Conservation (phyloP, 2,113 vertebrate species). For the Empidonax traillii region DNA sequence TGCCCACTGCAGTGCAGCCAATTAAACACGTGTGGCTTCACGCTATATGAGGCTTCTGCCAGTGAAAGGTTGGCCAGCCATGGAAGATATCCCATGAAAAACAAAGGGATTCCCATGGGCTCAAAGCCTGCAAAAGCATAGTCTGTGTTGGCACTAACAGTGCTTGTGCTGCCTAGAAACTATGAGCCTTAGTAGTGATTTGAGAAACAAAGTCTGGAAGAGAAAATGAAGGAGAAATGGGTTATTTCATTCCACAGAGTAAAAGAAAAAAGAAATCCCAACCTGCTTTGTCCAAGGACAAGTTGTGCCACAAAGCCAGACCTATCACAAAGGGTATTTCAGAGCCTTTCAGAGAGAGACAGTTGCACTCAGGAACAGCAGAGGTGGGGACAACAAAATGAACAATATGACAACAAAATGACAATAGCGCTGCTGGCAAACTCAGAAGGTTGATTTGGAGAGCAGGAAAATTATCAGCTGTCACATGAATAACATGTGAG, state of each 20-base stretch:
- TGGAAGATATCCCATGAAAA: background rate
- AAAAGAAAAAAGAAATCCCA: background rate
- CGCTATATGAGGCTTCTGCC: background rate
- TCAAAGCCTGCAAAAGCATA: background rate
- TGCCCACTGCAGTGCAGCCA: background rate
- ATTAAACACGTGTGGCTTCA: background rate
- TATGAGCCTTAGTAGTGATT: background rate
- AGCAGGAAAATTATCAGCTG: background rate
- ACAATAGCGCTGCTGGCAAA: background rate
- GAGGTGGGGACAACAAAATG: background rate
- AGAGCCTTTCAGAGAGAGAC: background rate
- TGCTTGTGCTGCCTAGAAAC: background rate
- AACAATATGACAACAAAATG: background rate
- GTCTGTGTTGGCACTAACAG: background rate
- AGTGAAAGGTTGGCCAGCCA: background rate
- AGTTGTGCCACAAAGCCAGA: background rate
- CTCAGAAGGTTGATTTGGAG: background rate
- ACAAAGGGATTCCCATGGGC: background rate
- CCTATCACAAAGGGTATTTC: background rate
- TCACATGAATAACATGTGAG: background rate
- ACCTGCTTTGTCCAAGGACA: background rate
- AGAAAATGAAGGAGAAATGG: background rate
- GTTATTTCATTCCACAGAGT: background rate
- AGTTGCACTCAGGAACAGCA: background rate
- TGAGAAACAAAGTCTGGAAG: background rate